These are phyloP conservation scores for Onychostoma macrolepis DNA, from an alignment of 2,113 vertebrate species.

Conservation along the genomic window DNA sequence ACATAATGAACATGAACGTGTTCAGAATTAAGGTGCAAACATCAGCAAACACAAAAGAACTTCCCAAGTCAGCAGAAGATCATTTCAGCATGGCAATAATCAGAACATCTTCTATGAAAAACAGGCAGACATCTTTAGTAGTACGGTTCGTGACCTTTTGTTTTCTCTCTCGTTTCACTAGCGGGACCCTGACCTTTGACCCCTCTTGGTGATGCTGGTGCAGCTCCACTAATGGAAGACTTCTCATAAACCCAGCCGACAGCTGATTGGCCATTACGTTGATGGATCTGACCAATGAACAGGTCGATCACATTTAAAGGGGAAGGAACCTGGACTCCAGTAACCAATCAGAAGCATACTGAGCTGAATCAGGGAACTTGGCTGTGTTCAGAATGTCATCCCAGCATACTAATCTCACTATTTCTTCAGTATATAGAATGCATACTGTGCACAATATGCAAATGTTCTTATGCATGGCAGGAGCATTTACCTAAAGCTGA, in stretches of 20 bases:
- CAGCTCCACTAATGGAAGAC: constrained; percentile 72
- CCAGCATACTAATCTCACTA: not conserved
- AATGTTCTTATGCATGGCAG: not conserved
- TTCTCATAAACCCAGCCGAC: constrained; percentile 58
- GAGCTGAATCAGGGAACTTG: not conserved
- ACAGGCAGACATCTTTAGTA: constrained; percentile 44
- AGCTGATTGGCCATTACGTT: constrained; percentile 9
- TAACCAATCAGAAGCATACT: constrained; percentile 30
- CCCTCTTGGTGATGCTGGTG: constrained; percentile 54
- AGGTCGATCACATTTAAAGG: constrained; percentile 40
- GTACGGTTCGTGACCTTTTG: not conserved
- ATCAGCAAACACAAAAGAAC: constrained; percentile 67
- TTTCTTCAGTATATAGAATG: not conserved
- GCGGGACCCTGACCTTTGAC: constrained; percentile 5
- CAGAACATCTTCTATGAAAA: not conserved
- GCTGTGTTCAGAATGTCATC: constrained; percentile 4
- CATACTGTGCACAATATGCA: not conserved
- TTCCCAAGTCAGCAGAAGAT: constrained; percentile 48
- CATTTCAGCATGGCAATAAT: constrained; percentile 50
- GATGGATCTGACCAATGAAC: constrained; percentile 22
- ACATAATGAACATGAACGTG: constrained; percentile 68
- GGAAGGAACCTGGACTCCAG: constrained; percentile 34
- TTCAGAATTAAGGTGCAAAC: constrained; percentile 71
- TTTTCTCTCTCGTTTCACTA: not conserved
- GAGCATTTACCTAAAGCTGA: not conserved